Evolutionary conservation across 92 coral and sea anemone species (phyloP), one percentile per base, ranked within the genome.

Genomic region (Palythoa caribaeorum): DNA sequence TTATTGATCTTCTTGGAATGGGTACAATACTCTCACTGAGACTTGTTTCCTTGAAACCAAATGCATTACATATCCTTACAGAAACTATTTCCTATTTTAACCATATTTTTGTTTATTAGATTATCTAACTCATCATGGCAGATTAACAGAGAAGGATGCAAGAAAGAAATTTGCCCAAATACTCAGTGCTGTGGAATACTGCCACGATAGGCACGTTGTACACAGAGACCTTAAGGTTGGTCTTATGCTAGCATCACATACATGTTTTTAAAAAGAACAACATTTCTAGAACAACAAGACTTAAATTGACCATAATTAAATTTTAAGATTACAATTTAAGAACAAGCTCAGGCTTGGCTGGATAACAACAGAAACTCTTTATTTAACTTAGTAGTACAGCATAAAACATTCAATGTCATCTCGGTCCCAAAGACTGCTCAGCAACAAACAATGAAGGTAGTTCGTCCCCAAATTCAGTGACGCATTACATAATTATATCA

Each of bases 151-250:
- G 78, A 94, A 91, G 84, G 99, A 97, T 76, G 99, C 99, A 19
- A 93, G 95, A 62, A 97, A 95, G 87, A 97, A 96, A 81, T 97
- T 97, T 90, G 94, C 98, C 2, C 99, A 97, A 84, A 97, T 97
- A 37, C 96, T 97, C 52, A 94, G 98, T 88, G 99, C 99, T 28
- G 99, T 97, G 40, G 99, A 95, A 74, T 97, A 97, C 75, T 97
- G 99, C 54, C 99, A 97, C 76, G 84, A 92, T 65, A 87, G 98
- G 17, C 99, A 95, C 87, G 99, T 97, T 15, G 99, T 97, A 1
- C 99, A 97, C 84, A 89, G 99, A n/a, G 99, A 97, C 79, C 87
- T 97, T 12, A 97, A 97, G 98, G 99, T 95, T 79, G 19, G 80
- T 71, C 38, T 35, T 19, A 84, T 28, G 28, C 28, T 28, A 28